phyloP scores from a whole-genome alignment of 2,888 invertebrate species.

The Sympetrum striolatum region DNA sequence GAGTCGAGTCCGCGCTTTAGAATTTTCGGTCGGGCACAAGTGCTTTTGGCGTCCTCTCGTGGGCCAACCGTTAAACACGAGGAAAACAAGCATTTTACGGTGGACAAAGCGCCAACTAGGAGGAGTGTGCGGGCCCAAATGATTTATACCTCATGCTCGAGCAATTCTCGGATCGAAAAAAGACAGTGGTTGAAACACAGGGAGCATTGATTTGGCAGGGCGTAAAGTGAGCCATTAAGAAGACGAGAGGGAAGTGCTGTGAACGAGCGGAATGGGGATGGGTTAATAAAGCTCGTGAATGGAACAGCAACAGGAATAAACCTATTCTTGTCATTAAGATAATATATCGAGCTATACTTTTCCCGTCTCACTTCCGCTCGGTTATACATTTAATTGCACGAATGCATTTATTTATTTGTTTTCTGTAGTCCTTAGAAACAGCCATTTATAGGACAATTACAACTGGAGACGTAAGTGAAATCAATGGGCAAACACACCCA shows the following conservation, averaged over 20 bases:
- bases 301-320: no score
- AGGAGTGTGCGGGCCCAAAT: constrained; percentile 6
- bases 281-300: neutral
- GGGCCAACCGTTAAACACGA: constrained; percentile 12
- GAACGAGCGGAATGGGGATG: neutral
- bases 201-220: neutral
- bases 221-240: neutral
- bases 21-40: neutral
- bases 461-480: no score
- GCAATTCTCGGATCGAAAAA: neutral
- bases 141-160: constrained; percentile 23
- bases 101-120: constrained; percentile 11
- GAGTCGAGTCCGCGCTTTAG: neutral
- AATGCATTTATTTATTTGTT: no score
- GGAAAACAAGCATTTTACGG: constrained; percentile 31
- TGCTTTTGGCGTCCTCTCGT: neutral
- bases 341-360: no score
- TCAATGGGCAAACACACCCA: no score
- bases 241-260: neutral
- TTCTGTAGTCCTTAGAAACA: no score
- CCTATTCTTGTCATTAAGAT: no score
- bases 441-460: no score
- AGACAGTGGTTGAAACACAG: neutral
- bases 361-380: no score
- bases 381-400: no score